A percentile compares a stretch with the other conserved stretches of the same genome.
These are phyloP conservation scores for Cebus imitator DNA, from an alignment of 2,113 vertebrate genomes.

Conservation along the genomic window DNA sequence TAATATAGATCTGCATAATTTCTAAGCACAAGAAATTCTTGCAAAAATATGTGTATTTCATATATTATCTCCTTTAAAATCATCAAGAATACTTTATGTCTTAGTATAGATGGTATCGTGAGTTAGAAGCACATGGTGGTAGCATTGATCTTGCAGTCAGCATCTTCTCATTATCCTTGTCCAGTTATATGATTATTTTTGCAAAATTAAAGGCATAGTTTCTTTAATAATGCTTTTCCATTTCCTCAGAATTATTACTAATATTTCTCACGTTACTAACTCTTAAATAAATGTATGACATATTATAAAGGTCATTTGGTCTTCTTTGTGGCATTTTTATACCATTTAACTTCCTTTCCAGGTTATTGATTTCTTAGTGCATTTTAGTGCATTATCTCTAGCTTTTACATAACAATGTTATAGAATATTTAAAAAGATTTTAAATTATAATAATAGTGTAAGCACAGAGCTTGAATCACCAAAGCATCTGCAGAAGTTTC, in stretches of 20 bases:
- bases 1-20: not conserved
- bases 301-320: not conserved
- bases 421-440: not conserved
- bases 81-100: not conserved
- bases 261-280: not conserved
- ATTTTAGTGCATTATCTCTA: slow-evolving; percentile 6
- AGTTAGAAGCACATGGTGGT: not conserved
- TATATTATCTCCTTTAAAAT: not conserved
- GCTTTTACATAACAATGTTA: not conserved
- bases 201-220: slow-evolving; percentile 13
- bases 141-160: not conserved
- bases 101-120: not conserved
- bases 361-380: slow-evolving; percentile 39
- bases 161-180: not conserved
- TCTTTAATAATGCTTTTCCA: not conserved
- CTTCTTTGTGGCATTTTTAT: slow-evolving; percentile 26
- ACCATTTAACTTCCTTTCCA: slow-evolving; percentile 10
- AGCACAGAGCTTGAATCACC: not conserved
- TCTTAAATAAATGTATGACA: not conserved
- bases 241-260: not conserved
- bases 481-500: not conserved
- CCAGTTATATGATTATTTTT: not conserved
- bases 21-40: not conserved
- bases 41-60: not conserved
- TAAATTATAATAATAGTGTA: not conserved